Evolutionary conservation across 1,140 invertebrate genomes (phyloP).

Genomic region (Philopotamus ludificatus): DNA sequence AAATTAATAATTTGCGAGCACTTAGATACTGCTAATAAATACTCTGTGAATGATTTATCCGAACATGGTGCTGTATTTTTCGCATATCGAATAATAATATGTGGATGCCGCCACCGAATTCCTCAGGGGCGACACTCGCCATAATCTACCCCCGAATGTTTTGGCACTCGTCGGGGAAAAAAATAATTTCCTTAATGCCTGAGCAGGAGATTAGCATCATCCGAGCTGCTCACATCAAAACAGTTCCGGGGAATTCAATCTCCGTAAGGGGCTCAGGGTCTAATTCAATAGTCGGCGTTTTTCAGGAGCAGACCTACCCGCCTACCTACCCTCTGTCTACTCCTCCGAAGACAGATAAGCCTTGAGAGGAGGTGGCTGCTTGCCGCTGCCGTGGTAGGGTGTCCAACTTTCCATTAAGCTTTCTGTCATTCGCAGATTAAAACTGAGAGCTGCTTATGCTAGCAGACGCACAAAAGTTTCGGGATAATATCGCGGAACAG

Average conservation of each 20-base stretch:
- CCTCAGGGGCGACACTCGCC: too few relatives aligned
- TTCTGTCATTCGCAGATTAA: conserved; percentile 40
- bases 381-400: conserved; percentile 10
- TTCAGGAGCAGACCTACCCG: not conserved
- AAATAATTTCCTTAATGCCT: conserved; percentile 32
- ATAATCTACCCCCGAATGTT: too few relatives aligned
- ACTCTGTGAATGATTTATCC: too few relatives aligned
- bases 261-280: conserved; percentile 37
- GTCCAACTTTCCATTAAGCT: conserved; percentile 39
- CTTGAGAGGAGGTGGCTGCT: not conserved
- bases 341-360: conserved; percentile 24
- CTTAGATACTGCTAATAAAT: too few relatives aligned
- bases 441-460: conserved; percentile 25
- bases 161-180: too few relatives aligned
- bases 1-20: too few relatives aligned
- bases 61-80: too few relatives aligned
- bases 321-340: not conserved
- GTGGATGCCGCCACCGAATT: too few relatives aligned
- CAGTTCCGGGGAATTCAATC: conserved; percentile 39
- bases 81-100: too few relatives aligned
- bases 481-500: not conserved
- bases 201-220: conserved; percentile 34
- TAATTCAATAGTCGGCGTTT: conserved; percentile 41
- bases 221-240: conserved; percentile 35
- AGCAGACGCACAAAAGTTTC: not conserved